Evolutionary conservation across 2,888 invertebrate species (phyloP).

Genomic region (Stenotaenia linearis): DNA sequence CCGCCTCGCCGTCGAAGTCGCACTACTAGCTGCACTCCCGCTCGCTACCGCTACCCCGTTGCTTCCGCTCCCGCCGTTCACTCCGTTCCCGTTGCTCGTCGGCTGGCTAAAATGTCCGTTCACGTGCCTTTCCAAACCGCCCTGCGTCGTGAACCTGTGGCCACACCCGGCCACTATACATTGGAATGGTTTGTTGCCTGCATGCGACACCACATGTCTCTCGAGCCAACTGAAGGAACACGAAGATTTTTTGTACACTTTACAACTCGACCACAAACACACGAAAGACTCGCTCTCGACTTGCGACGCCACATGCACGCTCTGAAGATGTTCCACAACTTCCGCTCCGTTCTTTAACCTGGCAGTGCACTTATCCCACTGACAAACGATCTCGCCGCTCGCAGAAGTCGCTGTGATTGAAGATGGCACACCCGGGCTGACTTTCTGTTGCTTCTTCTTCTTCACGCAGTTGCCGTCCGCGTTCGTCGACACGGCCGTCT

Average conservation of each 20-base stretch:
- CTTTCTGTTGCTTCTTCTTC: neutral
- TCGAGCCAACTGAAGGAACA: slow-evolving; percentile 91
- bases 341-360: slow-evolving; percentile 40
- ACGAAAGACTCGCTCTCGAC: slow-evolving; percentile 71
- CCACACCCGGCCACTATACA: slow-evolving; percentile 93
- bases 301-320: slow-evolving; percentile 78
- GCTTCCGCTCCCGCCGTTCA: slow-evolving; percentile 53
- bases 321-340: slow-evolving; percentile 53
- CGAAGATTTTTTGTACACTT: slow-evolving; percentile 85
- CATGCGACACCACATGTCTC: slow-evolving; percentile 83
- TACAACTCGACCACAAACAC: slow-evolving; percentile 89
- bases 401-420: neutral
- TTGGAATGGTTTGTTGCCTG: slow-evolving; percentile 87
- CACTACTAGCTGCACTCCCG: neutral
- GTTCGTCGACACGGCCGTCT: neutral
- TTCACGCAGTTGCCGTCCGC: neutral
- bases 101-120: slow-evolving; percentile 78
- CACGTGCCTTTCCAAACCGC: slow-evolving; percentile 81
- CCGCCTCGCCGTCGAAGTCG: slow-evolving; percentile 56
- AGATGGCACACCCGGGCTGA: neutral
- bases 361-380: slow-evolving; percentile 45
- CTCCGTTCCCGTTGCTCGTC: slow-evolving; percentile 34
- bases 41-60: slow-evolving; percentile 49
- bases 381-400: slow-evolving; percentile 39
- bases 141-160: slow-evolving; percentile 52